These are phyloP conservation scores for Diplolepis rosae DNA, from an alignment of 2,888 invertebrate species.

Conservation along the genomic window DNA sequence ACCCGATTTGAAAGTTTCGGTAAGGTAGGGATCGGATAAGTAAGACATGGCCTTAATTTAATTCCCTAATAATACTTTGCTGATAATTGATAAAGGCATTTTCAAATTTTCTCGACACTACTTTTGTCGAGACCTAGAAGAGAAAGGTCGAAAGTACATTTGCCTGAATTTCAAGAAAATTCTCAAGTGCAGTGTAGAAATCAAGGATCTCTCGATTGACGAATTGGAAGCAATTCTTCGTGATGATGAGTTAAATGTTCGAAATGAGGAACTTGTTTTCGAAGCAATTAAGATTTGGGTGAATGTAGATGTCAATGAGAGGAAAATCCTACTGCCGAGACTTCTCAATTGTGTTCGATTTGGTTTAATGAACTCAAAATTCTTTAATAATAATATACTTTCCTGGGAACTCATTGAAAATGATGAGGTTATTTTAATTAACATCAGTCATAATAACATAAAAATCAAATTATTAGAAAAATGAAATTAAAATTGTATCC, in stretches of 20 bases:
- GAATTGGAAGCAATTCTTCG: slow-evolving; percentile 80
- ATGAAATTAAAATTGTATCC: background rate
- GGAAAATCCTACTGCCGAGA: slow-evolving; percentile 77
- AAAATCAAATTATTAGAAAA: background rate
- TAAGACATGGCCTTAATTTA: too few species aligned
- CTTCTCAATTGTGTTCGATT: slow-evolving; percentile 80
- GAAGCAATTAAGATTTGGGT: slow-evolving; percentile 84
- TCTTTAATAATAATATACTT: slow-evolving; percentile 76
- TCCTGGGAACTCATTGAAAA: slow-evolving; percentile 76
- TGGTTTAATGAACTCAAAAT: slow-evolving; percentile 79
- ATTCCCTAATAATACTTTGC: background rate
- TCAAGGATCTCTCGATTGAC: slow-evolving; percentile 75
- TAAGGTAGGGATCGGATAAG: too few species aligned
- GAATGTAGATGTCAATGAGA: slow-evolving; percentile 76
- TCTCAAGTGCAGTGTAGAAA: slow-evolving; percentile 79
- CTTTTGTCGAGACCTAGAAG: slow-evolving; percentile 81
- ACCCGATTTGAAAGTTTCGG: too few species aligned
- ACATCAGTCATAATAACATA: too few species aligned
- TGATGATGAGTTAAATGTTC: slow-evolving; percentile 84
- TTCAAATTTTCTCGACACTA: slow-evolving; percentile 82
- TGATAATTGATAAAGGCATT: slow-evolving; percentile 73
- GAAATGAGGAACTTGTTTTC: slow-evolving; percentile 84
- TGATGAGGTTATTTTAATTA: slow-evolving; percentile 72
- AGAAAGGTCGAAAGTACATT: slow-evolving; percentile 78
- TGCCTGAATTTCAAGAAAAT: slow-evolving; percentile 79